phyloP scores from a whole-genome alignment of 2,888 invertebrate species.

The Phyllotreta striolata region DNA sequence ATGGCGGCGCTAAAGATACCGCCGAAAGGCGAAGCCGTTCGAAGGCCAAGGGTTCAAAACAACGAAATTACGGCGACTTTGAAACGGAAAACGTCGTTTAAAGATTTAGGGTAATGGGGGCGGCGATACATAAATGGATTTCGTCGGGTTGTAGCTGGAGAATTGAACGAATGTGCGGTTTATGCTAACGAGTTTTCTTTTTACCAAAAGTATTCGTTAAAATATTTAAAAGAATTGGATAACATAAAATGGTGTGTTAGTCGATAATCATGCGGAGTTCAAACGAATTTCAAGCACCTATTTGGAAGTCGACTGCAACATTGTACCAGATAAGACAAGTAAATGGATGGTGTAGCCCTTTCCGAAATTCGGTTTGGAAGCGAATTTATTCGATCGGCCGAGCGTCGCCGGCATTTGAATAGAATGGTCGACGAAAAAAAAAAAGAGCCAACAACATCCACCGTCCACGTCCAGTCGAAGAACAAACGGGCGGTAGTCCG shows the following conservation, averaged over 20 bases:
- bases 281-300: too few relatives aligned
- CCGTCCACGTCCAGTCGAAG: conserved; percentile 18
- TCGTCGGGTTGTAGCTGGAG: too few relatives aligned
- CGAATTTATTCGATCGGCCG: conserved; percentile 11
- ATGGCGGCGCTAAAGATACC: conserved; percentile 55
- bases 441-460: conserved; percentile 27
- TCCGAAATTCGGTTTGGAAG: conserved; percentile 4
- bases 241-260: too few relatives aligned
- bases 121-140: too few relatives aligned
- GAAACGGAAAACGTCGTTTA: conserved; percentile 2
- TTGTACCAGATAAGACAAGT: too few relatives aligned
- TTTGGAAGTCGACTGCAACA: too few relatives aligned
- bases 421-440: conserved; percentile 15
- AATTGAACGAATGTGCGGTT: too few relatives aligned
- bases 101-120: neutral
- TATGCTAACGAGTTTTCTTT: too few relatives aligned
- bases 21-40: conserved; percentile 12
- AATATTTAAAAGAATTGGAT: too few relatives aligned
- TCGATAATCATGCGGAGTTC: too few relatives aligned
- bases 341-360: too few relatives aligned
- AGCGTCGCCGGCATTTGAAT: conserved; percentile 25
- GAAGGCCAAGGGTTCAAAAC: neutral
- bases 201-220: too few relatives aligned
- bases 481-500: conserved; percentile 29
- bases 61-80: conserved; percentile 11